Evolutionary conservation across 2,888 invertebrate species (phyloP).

Genomic region (Parthenolecanium corni): DNA sequence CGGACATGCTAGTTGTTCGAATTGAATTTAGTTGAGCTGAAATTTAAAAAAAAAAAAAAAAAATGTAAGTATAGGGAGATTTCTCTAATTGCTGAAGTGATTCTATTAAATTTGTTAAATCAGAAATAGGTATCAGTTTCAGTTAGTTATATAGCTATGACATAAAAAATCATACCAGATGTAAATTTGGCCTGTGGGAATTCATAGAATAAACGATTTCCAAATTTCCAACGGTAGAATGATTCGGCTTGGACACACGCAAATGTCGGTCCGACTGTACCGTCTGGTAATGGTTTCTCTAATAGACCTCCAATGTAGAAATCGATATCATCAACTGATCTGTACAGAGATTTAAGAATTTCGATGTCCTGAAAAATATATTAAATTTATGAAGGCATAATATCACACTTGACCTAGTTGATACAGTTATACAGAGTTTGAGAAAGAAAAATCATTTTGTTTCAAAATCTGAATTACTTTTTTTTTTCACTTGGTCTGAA

Average conservation of each 20-base stretch:
- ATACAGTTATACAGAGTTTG: too few species aligned
- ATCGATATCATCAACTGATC: constrained; percentile 67
- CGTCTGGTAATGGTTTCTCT: constrained; percentile 61
- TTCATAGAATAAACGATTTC: constrained; percentile 77
- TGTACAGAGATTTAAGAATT: constrained; percentile 51
- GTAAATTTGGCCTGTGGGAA: constrained; percentile 37
- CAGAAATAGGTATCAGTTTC: background rate
- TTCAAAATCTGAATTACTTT: too few species aligned
- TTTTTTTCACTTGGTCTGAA: too few species aligned
- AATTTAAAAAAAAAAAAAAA: constrained; percentile 20
- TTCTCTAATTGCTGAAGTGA: background rate
- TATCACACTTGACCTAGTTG: too few species aligned
- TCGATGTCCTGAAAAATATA: constrained; percentile 47
- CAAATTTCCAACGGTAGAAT: constrained; percentile 68
- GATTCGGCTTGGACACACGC: constrained; percentile 74
- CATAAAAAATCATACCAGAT: too few species aligned
- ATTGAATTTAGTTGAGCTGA: constrained; percentile 58
- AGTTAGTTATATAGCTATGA: too few species aligned
- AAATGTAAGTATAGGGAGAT: background rate
- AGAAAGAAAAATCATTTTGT: too few species aligned
- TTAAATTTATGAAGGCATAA: too few species aligned
- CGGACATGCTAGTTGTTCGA: constrained; percentile 61
- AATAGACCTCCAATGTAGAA: constrained; percentile 70
- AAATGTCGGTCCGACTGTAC: constrained; percentile 73
- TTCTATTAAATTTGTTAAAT: background rate